phyloP scores from a whole-genome alignment of 2,888 invertebrate genomes.

The Hypena proboscidalis region DNA sequence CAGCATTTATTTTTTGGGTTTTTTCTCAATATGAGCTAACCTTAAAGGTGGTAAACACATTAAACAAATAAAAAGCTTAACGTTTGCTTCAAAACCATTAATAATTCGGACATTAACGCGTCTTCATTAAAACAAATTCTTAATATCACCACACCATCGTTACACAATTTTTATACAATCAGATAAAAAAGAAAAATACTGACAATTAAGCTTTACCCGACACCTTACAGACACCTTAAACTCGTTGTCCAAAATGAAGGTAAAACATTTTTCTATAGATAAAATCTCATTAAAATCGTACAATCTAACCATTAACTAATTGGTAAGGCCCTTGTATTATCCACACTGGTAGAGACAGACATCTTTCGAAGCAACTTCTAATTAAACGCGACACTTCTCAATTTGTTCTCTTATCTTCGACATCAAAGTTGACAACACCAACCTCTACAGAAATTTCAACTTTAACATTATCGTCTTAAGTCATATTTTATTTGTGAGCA shows the following conservation, averaged over 20 bases:
- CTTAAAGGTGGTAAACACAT: too few species aligned
- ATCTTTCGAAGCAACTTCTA: constrained; percentile 61
- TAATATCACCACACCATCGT: constrained; percentile 10
- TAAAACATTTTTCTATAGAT: constrained; percentile 35
- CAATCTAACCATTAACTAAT: constrained; percentile 74
- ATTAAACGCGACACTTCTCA: constrained; percentile 68
- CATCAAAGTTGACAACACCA: constrained; percentile 37
- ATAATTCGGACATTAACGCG: too few species aligned
- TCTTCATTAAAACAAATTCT: constrained; percentile 1
- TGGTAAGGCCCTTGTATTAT: constrained; percentile 59
- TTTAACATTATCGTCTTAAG: constrained; percentile 44
- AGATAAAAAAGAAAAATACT: constrained; percentile 16
- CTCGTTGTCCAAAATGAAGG: constrained; percentile 32
- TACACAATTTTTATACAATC: constrained; percentile 12
- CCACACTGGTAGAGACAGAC: constrained; percentile 55
- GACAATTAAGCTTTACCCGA: constrained; percentile 28
- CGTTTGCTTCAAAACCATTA: not conserved
- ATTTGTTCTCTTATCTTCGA: constrained; percentile 56
- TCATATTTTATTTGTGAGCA: constrained; percentile 45
- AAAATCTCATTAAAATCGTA: constrained; percentile 71
- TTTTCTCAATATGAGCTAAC: too few species aligned
- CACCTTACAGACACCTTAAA: constrained; percentile 19
- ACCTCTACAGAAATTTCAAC: constrained; percentile 34
- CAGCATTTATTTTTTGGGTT: too few species aligned
- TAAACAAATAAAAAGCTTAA: constrained; percentile 1